Conservation (phyloP, 2,888 invertebrate genomes). For the Unio delphinus region DNA sequence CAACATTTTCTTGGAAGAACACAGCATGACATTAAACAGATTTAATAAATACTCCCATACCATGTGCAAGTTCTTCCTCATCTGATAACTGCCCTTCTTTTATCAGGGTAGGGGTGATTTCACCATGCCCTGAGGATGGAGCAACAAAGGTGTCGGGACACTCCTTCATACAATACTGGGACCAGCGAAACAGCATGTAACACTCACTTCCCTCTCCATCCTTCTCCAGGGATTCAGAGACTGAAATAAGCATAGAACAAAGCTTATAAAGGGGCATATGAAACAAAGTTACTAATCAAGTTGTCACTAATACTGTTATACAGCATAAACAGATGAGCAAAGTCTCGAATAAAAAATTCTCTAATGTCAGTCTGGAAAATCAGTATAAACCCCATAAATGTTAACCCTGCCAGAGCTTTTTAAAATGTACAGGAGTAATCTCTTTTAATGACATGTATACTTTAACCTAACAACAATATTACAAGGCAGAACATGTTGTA, state of each 20-base stretch:
- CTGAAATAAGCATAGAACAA: constrained; percentile 28
- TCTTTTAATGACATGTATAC: no score
- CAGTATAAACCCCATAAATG: no score
- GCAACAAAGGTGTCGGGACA: constrained; percentile 27
- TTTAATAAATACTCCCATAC: constrained; percentile 1
- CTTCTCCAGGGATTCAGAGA: constrained; percentile 36
- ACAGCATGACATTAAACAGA: neutral
- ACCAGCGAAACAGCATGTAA: constrained; percentile 35
- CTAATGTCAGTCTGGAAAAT: no score
- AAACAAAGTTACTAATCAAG: no score
- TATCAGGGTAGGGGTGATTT: constrained; percentile 13
- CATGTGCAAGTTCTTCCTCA: constrained; percentile 18
- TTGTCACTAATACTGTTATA: no score
- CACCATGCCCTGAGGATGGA: constrained; percentile 13
- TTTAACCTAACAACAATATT: no score
- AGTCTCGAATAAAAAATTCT: no score
- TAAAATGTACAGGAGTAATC: no score
- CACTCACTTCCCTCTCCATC: constrained; percentile 41
- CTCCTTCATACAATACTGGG: constrained; percentile 23
- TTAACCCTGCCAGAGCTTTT: no score
- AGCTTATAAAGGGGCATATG: neutral
- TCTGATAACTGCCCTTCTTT: constrained; percentile 5
- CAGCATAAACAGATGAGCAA: no score
- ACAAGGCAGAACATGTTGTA: no score
- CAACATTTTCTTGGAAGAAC: no score